Base-by-base conservation (phyloP, 2,888 invertebrate species). In the Hedya salicella region DNA sequence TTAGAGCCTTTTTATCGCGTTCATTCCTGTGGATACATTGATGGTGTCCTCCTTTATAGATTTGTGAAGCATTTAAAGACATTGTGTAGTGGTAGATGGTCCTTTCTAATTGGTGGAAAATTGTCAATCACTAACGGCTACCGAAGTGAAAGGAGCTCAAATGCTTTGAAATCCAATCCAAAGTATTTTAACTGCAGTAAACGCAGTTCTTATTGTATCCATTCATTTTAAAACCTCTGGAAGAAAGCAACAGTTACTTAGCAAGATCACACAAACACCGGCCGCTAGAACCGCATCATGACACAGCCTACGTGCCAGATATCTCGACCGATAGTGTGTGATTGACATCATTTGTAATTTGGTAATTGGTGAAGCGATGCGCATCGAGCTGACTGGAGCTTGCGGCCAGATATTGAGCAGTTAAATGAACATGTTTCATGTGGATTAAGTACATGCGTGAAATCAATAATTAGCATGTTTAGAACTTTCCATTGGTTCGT, bases 291-390 rank as follows among this genome's bases (percentile, higher is more conserved):
- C 60, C 42, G 66, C 68, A 69, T 69, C 71, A 72, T 71, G 67
- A 68, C 68, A 68, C 64, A 69, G 67, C 68, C 52, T 66, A 67
- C 77, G 71, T 53, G 60, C 72, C 68, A 74, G 76, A 77, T 76
- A 79, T 85, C 81, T 76, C 75, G 73, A 71, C 69, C 75, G 85
- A 87, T 86, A 87, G 74, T 72, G 67, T 44, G 59, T 85, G 87
- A 87, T 81, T 82, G 87, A 86, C 87, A 75, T 76, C 75, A 73
- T 72, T 77, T 75, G 78, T 87, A 85, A 87, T 87, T 84, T 82
- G 73, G 80, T 83, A 80, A 81, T 79, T 75, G 75, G 80, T 78
- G 78, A 74, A 77, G 71, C 76, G 79, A 80, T 74, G 83, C 83
- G 78, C 69, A 73, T 70, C 32, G 75, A 39, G 62, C 59, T 49